Evolutionary conservation across 2,797 vertebrate species (phyloP).

Genomic region (Sebastes matsubarae): DNA sequence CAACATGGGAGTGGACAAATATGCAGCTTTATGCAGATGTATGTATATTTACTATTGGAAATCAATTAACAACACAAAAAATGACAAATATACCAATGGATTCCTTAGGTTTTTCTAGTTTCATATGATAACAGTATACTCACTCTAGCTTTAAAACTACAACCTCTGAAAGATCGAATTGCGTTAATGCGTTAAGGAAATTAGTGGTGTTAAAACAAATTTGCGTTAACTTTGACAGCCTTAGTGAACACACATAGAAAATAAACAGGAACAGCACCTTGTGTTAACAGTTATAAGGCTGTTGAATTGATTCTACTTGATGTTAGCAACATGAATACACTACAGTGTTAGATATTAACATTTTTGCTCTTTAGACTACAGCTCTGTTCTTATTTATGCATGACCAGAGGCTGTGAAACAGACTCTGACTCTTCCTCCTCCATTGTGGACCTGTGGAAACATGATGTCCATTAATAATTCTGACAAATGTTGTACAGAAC

Average conservation of each 20-base stretch:
- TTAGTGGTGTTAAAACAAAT: no score
- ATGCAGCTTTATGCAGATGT: no score
- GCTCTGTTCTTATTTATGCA: slow-evolving; percentile 37
- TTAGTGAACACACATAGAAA: neutral
- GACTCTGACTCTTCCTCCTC: slow-evolving; percentile 32
- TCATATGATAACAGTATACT: no score
- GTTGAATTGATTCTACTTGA: neutral
- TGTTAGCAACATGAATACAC: neutral
- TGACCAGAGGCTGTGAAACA: slow-evolving; percentile 19
- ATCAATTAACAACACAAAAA: no score
- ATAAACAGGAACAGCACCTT: neutral
- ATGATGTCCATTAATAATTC: slow-evolving; percentile 49
- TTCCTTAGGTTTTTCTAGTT: no score
- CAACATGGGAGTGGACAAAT: no score
- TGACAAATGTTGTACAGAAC: slow-evolving; percentile 46
- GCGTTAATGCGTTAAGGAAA: no score
- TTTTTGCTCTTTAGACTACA: neutral
- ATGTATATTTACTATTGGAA: no score
- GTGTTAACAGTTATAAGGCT: neutral
- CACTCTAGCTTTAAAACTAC: no score
- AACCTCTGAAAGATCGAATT: no score
- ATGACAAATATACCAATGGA: no score
- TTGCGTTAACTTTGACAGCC: no score
- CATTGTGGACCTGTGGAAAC: slow-evolving; percentile 17
- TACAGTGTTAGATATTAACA: neutral